Evolutionary conservation across 2,113 vertebrate genomes (phyloP).

Genomic region (Microtus pennsylvanicus): DNA sequence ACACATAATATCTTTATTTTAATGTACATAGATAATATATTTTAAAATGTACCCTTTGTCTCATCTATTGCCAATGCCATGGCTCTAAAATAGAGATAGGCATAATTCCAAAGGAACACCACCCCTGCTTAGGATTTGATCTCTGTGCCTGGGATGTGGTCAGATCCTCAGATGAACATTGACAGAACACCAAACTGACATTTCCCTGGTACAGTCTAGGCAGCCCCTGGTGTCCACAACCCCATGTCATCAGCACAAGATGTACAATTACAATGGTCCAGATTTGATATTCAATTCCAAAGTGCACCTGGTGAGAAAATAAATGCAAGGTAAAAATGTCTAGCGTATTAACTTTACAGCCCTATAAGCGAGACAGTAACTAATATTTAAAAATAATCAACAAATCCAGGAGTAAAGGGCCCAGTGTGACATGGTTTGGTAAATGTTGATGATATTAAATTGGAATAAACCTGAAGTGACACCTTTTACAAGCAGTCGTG

Average conservation of each 20-base stretch:
- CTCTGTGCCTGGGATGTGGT: background rate
- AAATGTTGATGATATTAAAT: constrained; percentile 54
- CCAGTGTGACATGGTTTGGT: constrained; percentile 60
- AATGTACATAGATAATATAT: background rate
- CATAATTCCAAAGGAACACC: background rate
- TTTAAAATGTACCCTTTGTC: background rate
- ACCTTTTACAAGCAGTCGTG: background rate
- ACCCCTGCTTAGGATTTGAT: background rate
- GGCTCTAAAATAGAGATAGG: background rate
- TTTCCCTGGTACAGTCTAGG: background rate
- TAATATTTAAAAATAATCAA: constrained; percentile 43
- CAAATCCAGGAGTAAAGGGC: constrained; percentile 67
- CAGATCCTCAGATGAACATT: background rate
- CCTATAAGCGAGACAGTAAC: constrained; percentile 58
- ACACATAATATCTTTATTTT: background rate
- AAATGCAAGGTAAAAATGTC: background rate
- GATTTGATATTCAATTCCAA: constrained; percentile 21
- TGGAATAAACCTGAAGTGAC: constrained; percentile 66
- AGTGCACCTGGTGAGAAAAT: background rate
- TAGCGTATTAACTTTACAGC: background rate
- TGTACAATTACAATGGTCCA: background rate
- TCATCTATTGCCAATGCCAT: background rate
- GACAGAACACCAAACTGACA: background rate
- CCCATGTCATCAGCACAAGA: background rate
- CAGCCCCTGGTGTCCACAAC: background rate